These are phyloP conservation scores for Penaeus japonicus DNA, from an alignment of 1,140 invertebrate genomes.

Conservation along the genomic window DNA sequence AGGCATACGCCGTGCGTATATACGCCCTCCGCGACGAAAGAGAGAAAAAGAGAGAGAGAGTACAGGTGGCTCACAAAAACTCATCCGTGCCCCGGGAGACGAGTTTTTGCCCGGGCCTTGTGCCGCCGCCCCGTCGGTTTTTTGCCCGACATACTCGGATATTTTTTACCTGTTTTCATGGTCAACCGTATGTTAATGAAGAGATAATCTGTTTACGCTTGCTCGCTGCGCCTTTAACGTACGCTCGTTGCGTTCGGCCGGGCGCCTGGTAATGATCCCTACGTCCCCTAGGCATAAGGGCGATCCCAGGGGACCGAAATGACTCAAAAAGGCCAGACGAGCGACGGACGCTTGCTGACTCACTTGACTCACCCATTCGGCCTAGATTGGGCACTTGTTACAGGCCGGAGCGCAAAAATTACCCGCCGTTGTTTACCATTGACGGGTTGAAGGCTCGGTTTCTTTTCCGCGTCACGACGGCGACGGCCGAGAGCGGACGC, in stretches of 20 bases:
- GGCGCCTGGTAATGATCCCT: not conserved
- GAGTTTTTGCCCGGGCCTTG: slow-evolving; percentile 32
- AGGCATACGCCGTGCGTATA: not conserved
- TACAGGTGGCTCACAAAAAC: slow-evolving; percentile 45
- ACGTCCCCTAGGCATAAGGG: not conserved
- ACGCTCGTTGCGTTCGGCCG: not conserved
- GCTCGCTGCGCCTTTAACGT: not conserved
- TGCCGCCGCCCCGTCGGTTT: slow-evolving; percentile 17
- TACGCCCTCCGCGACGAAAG: not conserved
- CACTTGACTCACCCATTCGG: not conserved
- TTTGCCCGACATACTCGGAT: slow-evolving; percentile 28
- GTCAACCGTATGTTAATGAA: slow-evolving; percentile 53
- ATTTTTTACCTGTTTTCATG: slow-evolving; percentile 52
- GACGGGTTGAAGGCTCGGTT: not conserved
- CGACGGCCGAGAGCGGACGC: too few species aligned
- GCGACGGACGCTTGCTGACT: slow-evolving; percentile 10
- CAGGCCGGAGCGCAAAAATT: slow-evolving; percentile 15
- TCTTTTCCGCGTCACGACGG: not conserved
- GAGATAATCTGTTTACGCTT: slow-evolving; percentile 52
- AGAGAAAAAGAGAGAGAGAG: not conserved
- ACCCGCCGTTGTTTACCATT: not conserved
- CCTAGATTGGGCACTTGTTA: slow-evolving; percentile 4
- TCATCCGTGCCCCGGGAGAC: not conserved
- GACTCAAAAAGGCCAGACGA: not conserved
- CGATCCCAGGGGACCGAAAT: not conserved